Evolutionary conservation across 2,113 vertebrate species (phyloP).

Genomic region (Stegastes partitus): DNA sequence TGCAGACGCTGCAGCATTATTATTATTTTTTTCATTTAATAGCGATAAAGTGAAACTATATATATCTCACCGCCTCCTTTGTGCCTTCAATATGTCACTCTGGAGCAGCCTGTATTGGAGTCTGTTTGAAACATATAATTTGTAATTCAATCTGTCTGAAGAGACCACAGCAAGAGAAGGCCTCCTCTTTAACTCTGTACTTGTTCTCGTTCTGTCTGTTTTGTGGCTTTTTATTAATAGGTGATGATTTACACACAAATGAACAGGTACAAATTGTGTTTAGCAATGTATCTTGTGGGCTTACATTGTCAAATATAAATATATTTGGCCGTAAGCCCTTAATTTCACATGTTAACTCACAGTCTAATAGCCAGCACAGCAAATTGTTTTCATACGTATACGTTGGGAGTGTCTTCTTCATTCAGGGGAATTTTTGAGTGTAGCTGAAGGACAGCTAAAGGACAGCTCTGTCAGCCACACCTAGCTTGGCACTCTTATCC

Average conservation of each 20-base stretch:
- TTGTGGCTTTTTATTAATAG: slow-evolving; percentile 12
- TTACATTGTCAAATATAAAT: not conserved
- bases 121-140: slow-evolving; percentile 34
- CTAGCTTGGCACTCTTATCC: slow-evolving; percentile 75
- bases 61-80: slow-evolving; percentile 24
- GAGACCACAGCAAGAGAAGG: slow-evolving; percentile 9
- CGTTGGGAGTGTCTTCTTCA: slow-evolving; percentile 10
- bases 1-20: not conserved
- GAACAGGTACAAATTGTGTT: not conserved
- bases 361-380: not conserved
- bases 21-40: slow-evolving; percentile 9
- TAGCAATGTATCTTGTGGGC: not conserved
- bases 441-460: slow-evolving; percentile 73
- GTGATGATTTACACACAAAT: slow-evolving; percentile 10
- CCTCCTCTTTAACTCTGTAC: not conserved
- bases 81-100: slow-evolving; percentile 31
- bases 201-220: slow-evolving; percentile 2
- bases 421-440: slow-evolving; percentile 11
- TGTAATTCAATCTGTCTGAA: slow-evolving; percentile 28
- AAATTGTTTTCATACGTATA: not conserved
- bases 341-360: slow-evolving; percentile 3
- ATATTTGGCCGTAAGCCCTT: not conserved
- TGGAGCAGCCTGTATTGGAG: slow-evolving; percentile 37
- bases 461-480: slow-evolving; percentile 72
- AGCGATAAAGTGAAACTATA: slow-evolving; percentile 34